Evolutionary conservation across 2,797 vertebrate species (phyloP).

Genomic region (Hapalemur alaotrensis): DNA sequence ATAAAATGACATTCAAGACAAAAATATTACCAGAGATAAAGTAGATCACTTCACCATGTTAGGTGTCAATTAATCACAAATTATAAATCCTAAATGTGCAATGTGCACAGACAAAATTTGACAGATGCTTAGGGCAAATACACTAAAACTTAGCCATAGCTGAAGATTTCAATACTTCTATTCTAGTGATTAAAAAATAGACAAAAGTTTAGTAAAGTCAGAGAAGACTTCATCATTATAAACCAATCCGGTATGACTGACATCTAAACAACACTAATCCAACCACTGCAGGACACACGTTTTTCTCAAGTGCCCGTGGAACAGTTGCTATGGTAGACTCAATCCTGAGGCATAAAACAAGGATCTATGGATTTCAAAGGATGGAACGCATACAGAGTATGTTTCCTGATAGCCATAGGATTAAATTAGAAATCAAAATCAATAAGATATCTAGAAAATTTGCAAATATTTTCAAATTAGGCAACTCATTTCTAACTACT

Average conservation of each 20-base stretch:
- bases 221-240: background rate
- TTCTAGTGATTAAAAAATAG: background rate
- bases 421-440: background rate
- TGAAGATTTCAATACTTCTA: background rate
- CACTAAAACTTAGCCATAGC: background rate
- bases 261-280: background rate
- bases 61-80: background rate
- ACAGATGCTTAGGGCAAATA: background rate
- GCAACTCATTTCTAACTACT: background rate
- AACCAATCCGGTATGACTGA: background rate
- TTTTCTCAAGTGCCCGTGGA: background rate
- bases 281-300: background rate
- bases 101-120: background rate
- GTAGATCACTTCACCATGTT: background rate
- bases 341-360: background rate
- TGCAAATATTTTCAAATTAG: background rate
- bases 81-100: background rate
- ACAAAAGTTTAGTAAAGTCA: background rate
- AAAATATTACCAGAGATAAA: background rate
- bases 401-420: background rate
- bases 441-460: background rate
- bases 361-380: background rate
- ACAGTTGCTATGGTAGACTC: background rate
- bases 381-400: background rate
- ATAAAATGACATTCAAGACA: background rate